Conservation (phyloP, 2,797 vertebrate species). For the Perodicticus potto region DNA sequence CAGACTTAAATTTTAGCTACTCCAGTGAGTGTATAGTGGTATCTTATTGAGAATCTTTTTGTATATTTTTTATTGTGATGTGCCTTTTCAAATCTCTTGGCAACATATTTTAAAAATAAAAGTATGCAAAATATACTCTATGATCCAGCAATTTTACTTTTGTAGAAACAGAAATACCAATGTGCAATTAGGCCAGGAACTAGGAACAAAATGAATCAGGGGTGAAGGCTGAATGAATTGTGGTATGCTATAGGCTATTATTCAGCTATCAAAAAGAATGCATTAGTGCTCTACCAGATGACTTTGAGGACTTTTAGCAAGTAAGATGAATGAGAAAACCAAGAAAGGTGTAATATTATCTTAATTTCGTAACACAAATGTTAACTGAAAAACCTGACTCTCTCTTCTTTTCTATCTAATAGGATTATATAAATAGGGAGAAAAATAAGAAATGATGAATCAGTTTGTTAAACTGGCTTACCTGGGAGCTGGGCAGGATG, state of each 20-base stretch:
- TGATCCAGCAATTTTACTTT: not conserved
- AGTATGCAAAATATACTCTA: not conserved
- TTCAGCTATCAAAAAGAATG: not conserved
- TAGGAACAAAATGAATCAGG: not conserved
- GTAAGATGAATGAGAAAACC: slow-evolving; percentile 2
- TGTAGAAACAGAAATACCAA: not conserved
- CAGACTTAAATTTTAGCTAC: slow-evolving; percentile 19
- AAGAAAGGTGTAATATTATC: not conserved
- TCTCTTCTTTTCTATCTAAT: not conserved
- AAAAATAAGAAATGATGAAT: slow-evolving; percentile 11
- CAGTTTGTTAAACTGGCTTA: not conserved
- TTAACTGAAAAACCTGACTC: not conserved
- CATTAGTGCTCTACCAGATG: not conserved
- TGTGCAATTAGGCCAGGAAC: not conserved
- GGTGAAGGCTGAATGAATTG: not conserved
- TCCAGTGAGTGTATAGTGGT: not conserved
- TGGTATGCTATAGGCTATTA: not conserved
- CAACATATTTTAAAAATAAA: not conserved
- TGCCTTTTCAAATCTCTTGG: not conserved
- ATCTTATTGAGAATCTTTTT: slow-evolving; percentile 2
- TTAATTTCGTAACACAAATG: slow-evolving; percentile 14
- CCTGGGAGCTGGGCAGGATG: not conserved
- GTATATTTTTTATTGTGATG: not conserved
- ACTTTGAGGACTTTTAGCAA: not conserved
- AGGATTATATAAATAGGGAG: slow-evolving; percentile 32